phyloP scores from a whole-genome alignment of 1,140 invertebrate species.

The Dryas iulia region DNA sequence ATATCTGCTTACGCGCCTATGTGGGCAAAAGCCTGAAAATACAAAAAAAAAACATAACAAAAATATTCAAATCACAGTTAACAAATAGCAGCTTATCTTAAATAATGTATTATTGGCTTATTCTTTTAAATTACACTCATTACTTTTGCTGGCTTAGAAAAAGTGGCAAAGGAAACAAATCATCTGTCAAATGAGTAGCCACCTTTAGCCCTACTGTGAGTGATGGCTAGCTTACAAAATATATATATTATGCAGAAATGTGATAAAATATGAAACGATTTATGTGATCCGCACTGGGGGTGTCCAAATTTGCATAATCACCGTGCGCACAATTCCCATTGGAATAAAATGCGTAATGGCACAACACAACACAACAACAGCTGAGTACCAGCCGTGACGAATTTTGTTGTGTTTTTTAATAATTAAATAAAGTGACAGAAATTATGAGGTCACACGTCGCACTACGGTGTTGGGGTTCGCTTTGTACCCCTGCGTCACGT shows the following conservation, averaged over 20 bases:
- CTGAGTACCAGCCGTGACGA: constrained; percentile 11
- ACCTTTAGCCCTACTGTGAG: constrained; percentile 29
- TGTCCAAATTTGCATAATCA: constrained; percentile 58
- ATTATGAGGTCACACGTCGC: too few species aligned
- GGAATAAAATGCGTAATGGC: constrained; percentile 57
- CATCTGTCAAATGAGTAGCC: constrained; percentile 43
- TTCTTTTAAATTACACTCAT: neutral
- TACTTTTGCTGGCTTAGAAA: constrained; percentile 3
- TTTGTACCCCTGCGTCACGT: too few species aligned
- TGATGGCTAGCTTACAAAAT: constrained; percentile 37
- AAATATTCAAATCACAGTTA: neutral
- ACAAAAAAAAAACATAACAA: neutral
- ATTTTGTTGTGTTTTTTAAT: constrained; percentile 13
- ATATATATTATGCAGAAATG: constrained; percentile 55
- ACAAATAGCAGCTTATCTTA: neutral
- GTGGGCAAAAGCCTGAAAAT: too few species aligned
- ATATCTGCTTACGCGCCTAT: too few species aligned
- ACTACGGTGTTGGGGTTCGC: too few species aligned
- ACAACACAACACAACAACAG: constrained; percentile 27
- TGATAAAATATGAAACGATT: constrained; percentile 66
- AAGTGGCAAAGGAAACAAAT: constrained; percentile 24
- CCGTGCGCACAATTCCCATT: constrained; percentile 38
- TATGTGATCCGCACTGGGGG: constrained; percentile 54
- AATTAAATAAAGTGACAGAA: constrained; percentile 12
- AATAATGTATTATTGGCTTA: neutral